phyloP scores from a whole-genome alignment of 2,888 invertebrate genomes.

The Desoria tigrina region DNA sequence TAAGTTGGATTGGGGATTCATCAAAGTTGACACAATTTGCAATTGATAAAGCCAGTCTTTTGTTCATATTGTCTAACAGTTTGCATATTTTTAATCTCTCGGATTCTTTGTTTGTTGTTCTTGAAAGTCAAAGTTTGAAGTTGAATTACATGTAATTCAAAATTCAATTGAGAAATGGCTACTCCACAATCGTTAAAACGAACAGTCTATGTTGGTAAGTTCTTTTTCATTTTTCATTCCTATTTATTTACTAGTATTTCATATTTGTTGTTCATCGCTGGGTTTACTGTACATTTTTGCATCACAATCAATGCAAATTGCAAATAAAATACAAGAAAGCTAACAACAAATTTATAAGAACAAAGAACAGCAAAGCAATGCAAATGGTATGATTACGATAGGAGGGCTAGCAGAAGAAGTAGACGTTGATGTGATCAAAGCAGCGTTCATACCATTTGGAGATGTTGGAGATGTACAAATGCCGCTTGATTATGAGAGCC shows the following conservation, averaged over 20 bases:
- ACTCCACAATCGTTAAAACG: slow-evolving; percentile 61
- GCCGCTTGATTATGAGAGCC: slow-evolving; percentile 95
- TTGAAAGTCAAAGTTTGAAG: background rate
- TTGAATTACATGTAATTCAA: too few relatives aligned
- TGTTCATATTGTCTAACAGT: too few relatives aligned
- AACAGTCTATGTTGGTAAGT: slow-evolving; percentile 73
- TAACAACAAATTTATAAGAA: slow-evolving; percentile 2
- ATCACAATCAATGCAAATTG: background rate
- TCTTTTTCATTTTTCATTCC: slow-evolving; percentile 5
- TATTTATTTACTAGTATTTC: too few relatives aligned
- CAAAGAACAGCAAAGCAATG: too few relatives aligned
- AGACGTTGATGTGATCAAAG: slow-evolving; percentile 89
- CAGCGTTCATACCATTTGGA: slow-evolving; percentile 97
- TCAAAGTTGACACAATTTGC: too few relatives aligned
- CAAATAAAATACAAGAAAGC: background rate
- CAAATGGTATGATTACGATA: slow-evolving; percentile 42
- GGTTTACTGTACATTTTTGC: background rate
- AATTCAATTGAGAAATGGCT: slow-evolving; percentile 29
- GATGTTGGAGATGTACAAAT: slow-evolving; percentile 98
- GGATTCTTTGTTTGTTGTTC: background rate
- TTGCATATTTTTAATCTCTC: too few relatives aligned
- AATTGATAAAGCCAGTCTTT: too few relatives aligned
- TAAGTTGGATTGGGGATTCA: too few relatives aligned
- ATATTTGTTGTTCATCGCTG: background rate
- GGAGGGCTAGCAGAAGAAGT: slow-evolving; percentile 91